Evolutionary conservation across 2,888 invertebrate genomes (phyloP).

Genomic region (Eupsilia transversa): DNA sequence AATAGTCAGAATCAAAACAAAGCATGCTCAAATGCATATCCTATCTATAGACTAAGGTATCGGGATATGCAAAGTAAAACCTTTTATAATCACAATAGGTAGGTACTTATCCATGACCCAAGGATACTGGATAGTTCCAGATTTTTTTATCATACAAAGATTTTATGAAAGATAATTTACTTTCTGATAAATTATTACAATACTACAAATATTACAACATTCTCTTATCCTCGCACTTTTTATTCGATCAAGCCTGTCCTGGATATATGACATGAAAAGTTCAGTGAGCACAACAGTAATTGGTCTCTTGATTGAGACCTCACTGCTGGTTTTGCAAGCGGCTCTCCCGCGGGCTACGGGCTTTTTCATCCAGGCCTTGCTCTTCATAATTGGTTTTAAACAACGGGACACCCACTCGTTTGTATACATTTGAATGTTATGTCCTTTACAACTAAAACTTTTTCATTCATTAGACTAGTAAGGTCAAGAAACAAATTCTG

Average conservation of each 20-base stretch:
- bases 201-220: background rate
- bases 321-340: slow-evolving; percentile 71
- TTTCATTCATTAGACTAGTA: slow-evolving; percentile 36
- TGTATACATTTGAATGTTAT: slow-evolving; percentile 27
- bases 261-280: slow-evolving; percentile 31
- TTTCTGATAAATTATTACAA: background rate
- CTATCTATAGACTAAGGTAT: background rate
- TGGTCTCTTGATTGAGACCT: slow-evolving; percentile 77
- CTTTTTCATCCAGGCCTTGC: slow-evolving; percentile 66
- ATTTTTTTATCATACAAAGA: background rate
- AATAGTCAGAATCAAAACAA: background rate
- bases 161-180: background rate
- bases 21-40: background rate
- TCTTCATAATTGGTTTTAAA: slow-evolving; percentile 75
- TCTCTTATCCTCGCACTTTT: slow-evolving; percentile 8
- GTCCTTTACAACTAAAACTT: background rate
- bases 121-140: background rate
- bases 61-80: background rate
- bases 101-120: background rate
- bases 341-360: slow-evolving; percentile 71
- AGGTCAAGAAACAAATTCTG: slow-evolving; percentile 35
- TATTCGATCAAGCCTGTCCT: slow-evolving; percentile 35
- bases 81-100: background rate
- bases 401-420: slow-evolving; percentile 64
- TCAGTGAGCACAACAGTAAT: slow-evolving; percentile 68